These are phyloP conservation scores for Philhelius pedissequus DNA, from an alignment of 2,888 invertebrate species.

Conservation along the genomic window DNA sequence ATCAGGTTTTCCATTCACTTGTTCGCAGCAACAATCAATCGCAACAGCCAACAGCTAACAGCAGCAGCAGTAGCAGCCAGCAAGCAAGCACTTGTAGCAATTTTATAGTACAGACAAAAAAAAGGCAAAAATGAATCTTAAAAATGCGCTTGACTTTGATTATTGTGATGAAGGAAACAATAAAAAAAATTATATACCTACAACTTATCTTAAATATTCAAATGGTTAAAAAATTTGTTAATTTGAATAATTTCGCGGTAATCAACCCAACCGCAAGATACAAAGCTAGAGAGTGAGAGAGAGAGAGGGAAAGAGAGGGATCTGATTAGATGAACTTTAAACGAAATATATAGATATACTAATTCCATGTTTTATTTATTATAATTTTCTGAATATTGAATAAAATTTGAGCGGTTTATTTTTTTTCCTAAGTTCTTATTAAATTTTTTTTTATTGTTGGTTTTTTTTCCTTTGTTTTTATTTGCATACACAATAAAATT, in stretches of 20 bases:
- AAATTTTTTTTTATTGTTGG: neutral
- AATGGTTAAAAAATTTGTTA: slow-evolving; percentile 48
- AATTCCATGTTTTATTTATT: slow-evolving; percentile 12
- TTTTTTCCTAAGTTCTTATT: neutral
- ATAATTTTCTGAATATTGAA: neutral
- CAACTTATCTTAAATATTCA: slow-evolving; percentile 50
- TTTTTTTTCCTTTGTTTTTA: neutral
- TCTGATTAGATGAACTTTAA: slow-evolving; percentile 52
- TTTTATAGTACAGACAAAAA: neutral
- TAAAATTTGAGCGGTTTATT: neutral
- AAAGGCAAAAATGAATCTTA: slow-evolving; percentile 38
- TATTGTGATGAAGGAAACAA: neutral
- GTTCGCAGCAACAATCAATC: neutral
- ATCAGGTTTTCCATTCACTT: slow-evolving; percentile 47
- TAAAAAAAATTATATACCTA: slow-evolving; percentile 13
- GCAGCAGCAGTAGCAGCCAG: neutral
- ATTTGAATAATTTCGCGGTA: slow-evolving; percentile 59
- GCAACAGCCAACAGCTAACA: neutral
- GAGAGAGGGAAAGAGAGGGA: too few species aligned
- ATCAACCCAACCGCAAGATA: slow-evolving; percentile 11
- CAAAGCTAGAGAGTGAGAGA: too few species aligned
- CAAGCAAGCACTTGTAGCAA: neutral
- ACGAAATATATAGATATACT: neutral
- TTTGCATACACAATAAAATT: slow-evolving; percentile 22
- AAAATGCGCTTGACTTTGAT: slow-evolving; percentile 9